Evolutionary conservation across 2,888 invertebrate genomes (phyloP).

Genomic region (Acleris cristana): DNA sequence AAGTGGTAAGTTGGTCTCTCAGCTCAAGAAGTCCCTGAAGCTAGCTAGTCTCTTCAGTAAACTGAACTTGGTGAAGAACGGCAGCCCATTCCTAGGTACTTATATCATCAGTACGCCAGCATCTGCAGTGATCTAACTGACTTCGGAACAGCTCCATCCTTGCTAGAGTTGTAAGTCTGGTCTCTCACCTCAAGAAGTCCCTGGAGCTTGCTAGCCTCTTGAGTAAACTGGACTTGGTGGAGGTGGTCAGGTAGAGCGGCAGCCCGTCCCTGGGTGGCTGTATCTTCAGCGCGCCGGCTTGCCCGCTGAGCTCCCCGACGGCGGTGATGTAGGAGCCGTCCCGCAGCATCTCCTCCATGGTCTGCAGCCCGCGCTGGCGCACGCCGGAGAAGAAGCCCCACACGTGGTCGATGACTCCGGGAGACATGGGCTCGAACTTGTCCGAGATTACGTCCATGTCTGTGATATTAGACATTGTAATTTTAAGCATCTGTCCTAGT

Average conservation of each 20-base stretch:
- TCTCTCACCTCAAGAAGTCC: constrained; percentile 85
- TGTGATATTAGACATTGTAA: constrained; percentile 37
- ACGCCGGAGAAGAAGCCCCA: constrained; percentile 94
- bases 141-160: too few species aligned
- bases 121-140: constrained; percentile 78
- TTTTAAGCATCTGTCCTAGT: neutral
- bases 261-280: constrained; percentile 89
- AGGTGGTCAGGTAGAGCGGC: constrained; percentile 91
- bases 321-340: constrained; percentile 91
- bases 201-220: constrained; percentile 89
- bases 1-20: constrained; percentile 35
- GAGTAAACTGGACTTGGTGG: constrained; percentile 89
- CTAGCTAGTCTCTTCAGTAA: too few species aligned
- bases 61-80: too few species aligned
- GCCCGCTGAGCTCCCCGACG: constrained; percentile 89
- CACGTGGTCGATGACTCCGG: constrained; percentile 90
- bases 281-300: constrained; percentile 86
- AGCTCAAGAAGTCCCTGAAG: constrained; percentile 83
- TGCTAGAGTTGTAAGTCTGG: too few species aligned
- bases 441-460: constrained; percentile 93
- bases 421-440: constrained; percentile 90
- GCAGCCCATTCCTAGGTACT: too few species aligned
- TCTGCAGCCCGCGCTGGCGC: constrained; percentile 92
- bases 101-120: constrained; percentile 59
- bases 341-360: constrained; percentile 93